Evolutionary conservation across 2,113 vertebrate genomes (phyloP).

Genomic region (Myocastor coypus): DNA sequence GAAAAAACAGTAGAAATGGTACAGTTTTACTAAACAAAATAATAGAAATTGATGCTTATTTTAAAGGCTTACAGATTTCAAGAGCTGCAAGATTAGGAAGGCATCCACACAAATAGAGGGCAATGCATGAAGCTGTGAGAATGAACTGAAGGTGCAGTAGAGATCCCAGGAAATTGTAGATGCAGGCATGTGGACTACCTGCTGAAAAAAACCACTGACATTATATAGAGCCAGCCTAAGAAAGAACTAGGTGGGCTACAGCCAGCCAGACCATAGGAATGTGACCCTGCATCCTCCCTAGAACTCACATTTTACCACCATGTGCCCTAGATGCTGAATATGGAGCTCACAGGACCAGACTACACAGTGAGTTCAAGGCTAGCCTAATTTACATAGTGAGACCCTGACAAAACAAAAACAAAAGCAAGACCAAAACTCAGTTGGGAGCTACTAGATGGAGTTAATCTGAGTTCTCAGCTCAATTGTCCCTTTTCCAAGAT

Average conservation of each 20-base stretch:
- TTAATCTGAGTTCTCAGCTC: too few species aligned
- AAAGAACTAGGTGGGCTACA: too few species aligned
- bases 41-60: background rate
- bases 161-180: background rate
- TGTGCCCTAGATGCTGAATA: background rate
- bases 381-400: too few species aligned
- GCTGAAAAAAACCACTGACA: background rate
- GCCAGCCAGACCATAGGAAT: background rate
- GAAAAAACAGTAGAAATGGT: too few species aligned
- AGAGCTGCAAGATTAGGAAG: background rate
- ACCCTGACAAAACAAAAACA: too few species aligned
- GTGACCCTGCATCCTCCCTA: background rate
- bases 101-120: background rate
- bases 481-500: too few species aligned
- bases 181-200: background rate
- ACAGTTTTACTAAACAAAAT: too few species aligned
- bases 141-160: background rate
- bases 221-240: too few species aligned
- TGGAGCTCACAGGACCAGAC: too few species aligned
- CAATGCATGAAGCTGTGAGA: background rate
- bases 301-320: background rate
- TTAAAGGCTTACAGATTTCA: background rate
- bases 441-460: too few species aligned
- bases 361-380: too few species aligned
- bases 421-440: too few species aligned